Base-by-base conservation (phyloP, 1,140 invertebrate species). In the Campoletis sonorensis region DNA sequence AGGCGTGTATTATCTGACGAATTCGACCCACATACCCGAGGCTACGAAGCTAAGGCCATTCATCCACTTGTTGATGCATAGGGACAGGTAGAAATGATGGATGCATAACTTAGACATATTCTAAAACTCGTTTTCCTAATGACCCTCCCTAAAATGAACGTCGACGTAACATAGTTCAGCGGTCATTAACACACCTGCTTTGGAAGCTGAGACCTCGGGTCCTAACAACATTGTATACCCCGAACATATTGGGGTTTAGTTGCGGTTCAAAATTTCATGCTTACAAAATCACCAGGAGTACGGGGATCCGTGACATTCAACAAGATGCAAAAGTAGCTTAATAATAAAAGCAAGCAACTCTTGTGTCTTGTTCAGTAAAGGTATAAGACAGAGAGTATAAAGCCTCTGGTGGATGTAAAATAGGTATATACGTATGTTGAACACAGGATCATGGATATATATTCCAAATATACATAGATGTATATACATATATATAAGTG, bases 331-430 rank as follows among this genome's bases (percentile, higher is more conserved):
- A 64, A 64, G 61, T 64, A 23, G 61, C 23, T 64, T 64, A 23
- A 64, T 64, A 64, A 64, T 64, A 64, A 23, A 64, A 64, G 11
- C 51, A 54, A 54, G 51, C 51, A 54, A n/a, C 16, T n/a, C 51
- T 64, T 64, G 61, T 64, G 61, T 64, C 61, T 64, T 64, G 61
- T 64, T 64, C 21, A 4, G 23, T 15, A 64, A 64, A 64, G 61
- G 61, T 64, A 64, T 23, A 45, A 54, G 18, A 54, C n/a, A n/a
- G 13, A 1, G 18, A 58, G 18, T 21, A 21, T 23, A 58, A 58
- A 11, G 40, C 54, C 54, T 58, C 18, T 58, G 54, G 18, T 27
- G 61, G 13, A 67, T 67, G 61, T 67, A 67, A 67, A 67, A 27
- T 30, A 67, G 13, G 61, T 67, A 26, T 67, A 58, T 58, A 58